Evolutionary conservation across 2,797 vertebrate species (phyloP).

Genomic region (Sternarchorhynchus goeldii): DNA sequence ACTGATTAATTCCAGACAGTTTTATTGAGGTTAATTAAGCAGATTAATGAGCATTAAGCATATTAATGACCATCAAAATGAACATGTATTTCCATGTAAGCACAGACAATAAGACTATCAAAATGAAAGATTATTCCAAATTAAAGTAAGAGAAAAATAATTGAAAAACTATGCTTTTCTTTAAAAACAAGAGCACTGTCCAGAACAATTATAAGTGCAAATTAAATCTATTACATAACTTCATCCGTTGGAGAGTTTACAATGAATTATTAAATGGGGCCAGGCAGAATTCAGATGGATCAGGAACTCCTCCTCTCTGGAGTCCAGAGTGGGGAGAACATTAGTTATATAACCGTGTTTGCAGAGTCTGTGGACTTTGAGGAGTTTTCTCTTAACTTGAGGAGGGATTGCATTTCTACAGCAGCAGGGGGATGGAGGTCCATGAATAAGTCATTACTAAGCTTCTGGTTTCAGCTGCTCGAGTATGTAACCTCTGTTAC

Average conservation of each 20-base stretch:
- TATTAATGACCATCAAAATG: background rate
- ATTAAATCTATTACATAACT: constrained; percentile 45
- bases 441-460: constrained; percentile 51
- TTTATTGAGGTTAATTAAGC: background rate
- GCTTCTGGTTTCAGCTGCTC: constrained; percentile 35
- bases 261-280: constrained; percentile 63
- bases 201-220: background rate
- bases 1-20: background rate
- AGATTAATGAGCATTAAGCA: background rate
- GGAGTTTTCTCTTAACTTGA: constrained; percentile 39
- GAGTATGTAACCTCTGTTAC: constrained; percentile 16
- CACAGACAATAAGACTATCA: no score
- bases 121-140: no score
- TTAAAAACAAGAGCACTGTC: constrained; percentile 5
- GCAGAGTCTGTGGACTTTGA: constrained; percentile 42
- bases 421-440: constrained; percentile 41
- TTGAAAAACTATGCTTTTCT: constrained; percentile 21
- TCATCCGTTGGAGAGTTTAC: constrained; percentile 23
- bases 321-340: constrained; percentile 29
- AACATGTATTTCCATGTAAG: background rate
- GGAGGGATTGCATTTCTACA: constrained; percentile 35
- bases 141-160: no score
- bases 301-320: constrained; percentile 22
- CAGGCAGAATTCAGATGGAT: constrained; percentile 25
- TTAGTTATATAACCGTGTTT: constrained; percentile 63